Percentiles rank a stretch among this genome's conserved stretches.
Evolutionary conservation across 1,140 invertebrate species (phyloP).

Genomic region (Solenopsis fugax): DNA sequence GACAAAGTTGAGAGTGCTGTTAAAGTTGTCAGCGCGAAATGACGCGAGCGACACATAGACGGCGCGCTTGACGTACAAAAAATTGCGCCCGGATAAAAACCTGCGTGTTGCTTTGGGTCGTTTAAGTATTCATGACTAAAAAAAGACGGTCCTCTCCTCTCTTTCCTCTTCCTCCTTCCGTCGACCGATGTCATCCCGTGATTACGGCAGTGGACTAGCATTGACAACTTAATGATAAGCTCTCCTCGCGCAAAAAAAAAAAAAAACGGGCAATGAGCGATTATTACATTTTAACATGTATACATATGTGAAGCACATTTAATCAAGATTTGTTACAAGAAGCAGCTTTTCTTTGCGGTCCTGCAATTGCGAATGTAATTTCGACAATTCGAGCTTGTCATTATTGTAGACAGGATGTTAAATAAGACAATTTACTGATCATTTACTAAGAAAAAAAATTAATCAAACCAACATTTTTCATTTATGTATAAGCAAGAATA

Average conservation of each 20-base stretch:
- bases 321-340: slow-evolving; percentile 15
- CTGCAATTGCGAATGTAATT: neutral
- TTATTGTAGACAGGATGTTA: neutral
- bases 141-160: slow-evolving; percentile 9
- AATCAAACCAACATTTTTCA: no score
- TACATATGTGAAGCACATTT: neutral
- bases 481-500: no score
- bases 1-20: slow-evolving; percentile 53
- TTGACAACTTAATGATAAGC: slow-evolving; percentile 39
- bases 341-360: neutral
- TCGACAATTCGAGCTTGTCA: neutral
- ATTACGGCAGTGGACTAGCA: slow-evolving; percentile 6
- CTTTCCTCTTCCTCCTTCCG: slow-evolving; percentile 10
- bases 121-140: slow-evolving; percentile 44
- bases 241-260: slow-evolving; percentile 14
- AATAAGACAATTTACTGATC: neutral
- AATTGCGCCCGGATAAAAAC: neutral
- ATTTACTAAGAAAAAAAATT: neutral
- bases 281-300: slow-evolving; percentile 30
- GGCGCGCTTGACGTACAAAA: neutral
- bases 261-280: neutral
- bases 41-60: slow-evolving; percentile 4
- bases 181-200: slow-evolving; percentile 23
- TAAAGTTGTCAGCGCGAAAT: slow-evolving; percentile 59
- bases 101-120: neutral